A percentile compares a stretch with the other conserved stretches of the same genome.
phyloP scores from a whole-genome alignment of 2,797 vertebrate genomes.

The Diceros bicornis region DNA sequence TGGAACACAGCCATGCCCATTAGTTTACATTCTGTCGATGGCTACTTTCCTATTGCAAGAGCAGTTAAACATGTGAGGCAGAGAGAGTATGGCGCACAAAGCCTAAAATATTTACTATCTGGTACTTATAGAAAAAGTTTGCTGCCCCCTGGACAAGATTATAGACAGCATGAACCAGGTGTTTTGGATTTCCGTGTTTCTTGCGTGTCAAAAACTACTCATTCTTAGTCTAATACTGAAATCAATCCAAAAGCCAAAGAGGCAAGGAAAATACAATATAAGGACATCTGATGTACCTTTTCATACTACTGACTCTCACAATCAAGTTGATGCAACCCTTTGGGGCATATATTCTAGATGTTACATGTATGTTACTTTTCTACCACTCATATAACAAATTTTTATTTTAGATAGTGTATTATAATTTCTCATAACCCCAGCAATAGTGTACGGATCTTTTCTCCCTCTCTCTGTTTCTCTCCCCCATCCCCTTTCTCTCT shows the following conservation, averaged over 20 bases:
- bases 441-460: not conserved
- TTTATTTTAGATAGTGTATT: conserved; percentile 10
- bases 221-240: conserved; percentile 43
- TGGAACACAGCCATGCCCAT: not conserved
- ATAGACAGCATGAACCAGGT: not conserved
- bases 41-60: not conserved
- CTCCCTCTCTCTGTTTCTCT: not conserved
- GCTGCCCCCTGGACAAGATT: not conserved
- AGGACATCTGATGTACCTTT: not conserved
- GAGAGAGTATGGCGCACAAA: not conserved
- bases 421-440: not conserved
- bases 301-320: not conserved
- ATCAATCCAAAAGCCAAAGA: not conserved
- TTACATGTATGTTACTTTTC: not conserved
- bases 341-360: not conserved
- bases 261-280: not conserved
- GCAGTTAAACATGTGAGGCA: not conserved
- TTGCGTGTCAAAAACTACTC: not conserved
- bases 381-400: not conserved
- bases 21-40: not conserved
- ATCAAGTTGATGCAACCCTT: not conserved
- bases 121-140: not conserved
- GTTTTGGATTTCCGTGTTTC: not conserved
- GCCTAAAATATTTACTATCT: not conserved
- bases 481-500: no score